Percentiles rank a stretch among this genome's conserved stretches.
phyloP scores from a whole-genome alignment of 2,113 vertebrate genomes.

The Phyllostomus hastatus region DNA sequence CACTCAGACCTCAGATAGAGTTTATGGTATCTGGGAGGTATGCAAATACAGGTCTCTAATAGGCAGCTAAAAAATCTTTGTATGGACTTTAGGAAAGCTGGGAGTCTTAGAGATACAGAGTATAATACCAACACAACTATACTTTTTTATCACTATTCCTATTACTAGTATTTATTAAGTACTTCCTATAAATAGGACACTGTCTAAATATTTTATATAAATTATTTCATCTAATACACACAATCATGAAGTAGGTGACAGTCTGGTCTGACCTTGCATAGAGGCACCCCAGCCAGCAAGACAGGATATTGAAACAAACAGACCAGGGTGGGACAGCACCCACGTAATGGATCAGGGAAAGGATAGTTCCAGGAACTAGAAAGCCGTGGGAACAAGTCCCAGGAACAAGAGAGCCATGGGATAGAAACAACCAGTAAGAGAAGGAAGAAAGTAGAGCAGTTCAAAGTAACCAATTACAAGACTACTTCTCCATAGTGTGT shows the following conservation, averaged over 20 bases:
- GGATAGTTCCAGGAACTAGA: too few relatives aligned
- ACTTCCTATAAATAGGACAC: not conserved
- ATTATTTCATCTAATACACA: not conserved
- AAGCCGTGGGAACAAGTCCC: too few relatives aligned
- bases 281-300: too few relatives aligned
- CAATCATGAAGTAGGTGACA: not conserved
- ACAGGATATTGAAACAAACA: too few relatives aligned
- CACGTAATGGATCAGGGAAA: too few relatives aligned
- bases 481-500: too few relatives aligned
- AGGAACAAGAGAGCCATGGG: too few relatives aligned
- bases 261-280: too few relatives aligned
- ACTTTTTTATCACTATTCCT: not conserved
- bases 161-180: not conserved
- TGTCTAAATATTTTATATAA: not conserved
- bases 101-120: not conserved
- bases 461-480: too few relatives aligned
- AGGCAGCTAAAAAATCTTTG: not conserved
- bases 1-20: not conserved
- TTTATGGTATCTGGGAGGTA: not conserved
- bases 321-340: too few relatives aligned
- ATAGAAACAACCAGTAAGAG: too few relatives aligned
- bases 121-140: not conserved
- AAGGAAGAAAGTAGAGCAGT: too few relatives aligned
- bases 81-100: not conserved
- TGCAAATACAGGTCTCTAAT: not conserved